Evolutionary conservation across 2,797 vertebrate species (phyloP), one percentile per base, ranked within the genome.

Genomic region (Spheniscus humboldti): DNA sequence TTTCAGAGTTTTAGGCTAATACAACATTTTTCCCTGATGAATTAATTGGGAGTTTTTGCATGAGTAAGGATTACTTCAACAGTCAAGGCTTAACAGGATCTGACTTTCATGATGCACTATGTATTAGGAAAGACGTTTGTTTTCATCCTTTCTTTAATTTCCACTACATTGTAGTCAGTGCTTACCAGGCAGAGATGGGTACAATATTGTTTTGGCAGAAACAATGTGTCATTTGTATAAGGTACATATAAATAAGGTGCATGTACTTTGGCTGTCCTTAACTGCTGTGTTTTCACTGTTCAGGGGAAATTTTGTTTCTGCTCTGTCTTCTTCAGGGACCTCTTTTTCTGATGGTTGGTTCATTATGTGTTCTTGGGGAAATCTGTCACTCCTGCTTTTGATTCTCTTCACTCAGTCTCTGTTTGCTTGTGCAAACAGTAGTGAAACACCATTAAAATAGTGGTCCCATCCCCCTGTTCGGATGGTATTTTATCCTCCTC

Each of bases 1-100:
- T 92, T 90, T 92, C 62, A 86, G 66, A 77, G 69, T 89, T 97
- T 88, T 78, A 88, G 87, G 69, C 73, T 92, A 90, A 90, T 90
- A 83, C 73, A 75, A 55, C 69, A 52, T 92, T 93, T 95, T 88
- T 1, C 59, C 53, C 57, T 71, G 56, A 78, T 95, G 45, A 96
- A 94, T 96, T 96, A 94, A 88, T 90, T 90, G 79, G 33, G 66
- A 90, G 41, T 37, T 94, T 96, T 94, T 94, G 91, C 93, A 88
- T 88, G 69, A 86, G 85, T 96, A 84, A 92, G 92, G 92, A 91
- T 96, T 92, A 73, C 74, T 95, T 94, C 48, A 68, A 11, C 78
- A 86, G 89, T 92, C 59, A 88, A 67, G 47, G 64, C 87, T 96
- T 95, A 92, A 89, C 75, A 92, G 81, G 83, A 86, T 66, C 89